A percentile compares a stretch with the other conserved stretches of the same genome.
phyloP scores from a whole-genome alignment of 2,113 vertebrate species.

The Eonycteris spelaea region DNA sequence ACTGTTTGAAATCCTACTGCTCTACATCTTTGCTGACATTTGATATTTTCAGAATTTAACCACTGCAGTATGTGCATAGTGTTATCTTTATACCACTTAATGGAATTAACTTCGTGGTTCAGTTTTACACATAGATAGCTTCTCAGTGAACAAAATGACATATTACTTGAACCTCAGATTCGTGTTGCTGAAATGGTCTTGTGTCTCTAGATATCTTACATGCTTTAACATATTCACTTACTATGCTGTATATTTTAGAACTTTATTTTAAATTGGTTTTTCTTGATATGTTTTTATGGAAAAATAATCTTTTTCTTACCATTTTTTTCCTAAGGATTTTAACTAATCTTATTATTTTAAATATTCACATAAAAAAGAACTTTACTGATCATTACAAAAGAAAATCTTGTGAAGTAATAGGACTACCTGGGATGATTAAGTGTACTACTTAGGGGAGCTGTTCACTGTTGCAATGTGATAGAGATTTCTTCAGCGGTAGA shows the following conservation, averaged over 20 bases:
- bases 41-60: background rate
- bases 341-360: conserved; percentile 34
- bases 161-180: background rate
- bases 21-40: background rate
- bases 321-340: background rate
- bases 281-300: background rate
- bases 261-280: background rate
- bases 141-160: background rate
- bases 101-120: background rate
- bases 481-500: background rate
- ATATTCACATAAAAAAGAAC: conserved; percentile 1
- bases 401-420: conserved; percentile 1
- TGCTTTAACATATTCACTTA: background rate
- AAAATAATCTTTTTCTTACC: background rate
- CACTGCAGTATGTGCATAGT: background rate
- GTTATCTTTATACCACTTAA: background rate
- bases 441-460: background rate
- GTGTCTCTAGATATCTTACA: background rate
- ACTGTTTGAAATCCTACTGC: background rate
- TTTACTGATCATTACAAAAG: background rate
- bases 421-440: background rate
- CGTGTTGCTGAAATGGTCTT: background rate
- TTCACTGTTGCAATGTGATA: background rate
- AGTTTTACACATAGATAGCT: background rate
- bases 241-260: background rate